A percentile compares a stretch with the other conserved stretches of the same genome.
These are phyloP conservation scores for Phoebastria nigripes DNA, from an alignment of 2,797 vertebrate species.

Conservation along the genomic window DNA sequence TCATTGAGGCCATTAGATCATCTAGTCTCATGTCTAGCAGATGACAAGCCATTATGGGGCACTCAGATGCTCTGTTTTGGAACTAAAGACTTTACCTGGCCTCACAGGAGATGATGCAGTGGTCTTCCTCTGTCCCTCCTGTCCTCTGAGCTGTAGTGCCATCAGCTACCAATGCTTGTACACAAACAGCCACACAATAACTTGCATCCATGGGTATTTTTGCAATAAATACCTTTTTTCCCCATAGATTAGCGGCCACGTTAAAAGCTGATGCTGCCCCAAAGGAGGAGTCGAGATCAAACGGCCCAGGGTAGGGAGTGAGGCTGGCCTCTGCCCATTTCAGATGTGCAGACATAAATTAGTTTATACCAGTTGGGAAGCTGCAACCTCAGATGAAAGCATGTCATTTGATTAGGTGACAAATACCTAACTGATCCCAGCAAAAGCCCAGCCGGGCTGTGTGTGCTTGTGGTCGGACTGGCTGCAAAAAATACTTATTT, in stretches of 20 bases:
- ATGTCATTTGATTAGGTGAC: background rate
- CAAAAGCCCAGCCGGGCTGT: background rate
- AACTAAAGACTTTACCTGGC: background rate
- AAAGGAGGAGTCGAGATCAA: background rate
- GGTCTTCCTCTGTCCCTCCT: background rate
- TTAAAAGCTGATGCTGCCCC: background rate
- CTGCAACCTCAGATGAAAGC: background rate
- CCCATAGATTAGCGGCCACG: accelerated
- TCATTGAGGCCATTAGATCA: background rate
- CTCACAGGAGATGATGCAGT: background rate
- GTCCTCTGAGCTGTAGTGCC: background rate
- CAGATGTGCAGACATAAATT: background rate
- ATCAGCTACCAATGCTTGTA: background rate
- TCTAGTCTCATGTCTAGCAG: background rate
- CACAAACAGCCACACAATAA: background rate
- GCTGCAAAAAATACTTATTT: background rate
- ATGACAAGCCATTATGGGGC: background rate
- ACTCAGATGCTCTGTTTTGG: background rate
- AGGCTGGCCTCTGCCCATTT: background rate
- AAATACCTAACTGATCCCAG: background rate
- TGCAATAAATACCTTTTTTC: background rate
- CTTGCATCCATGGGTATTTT: background rate
- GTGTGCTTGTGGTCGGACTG: background rate
- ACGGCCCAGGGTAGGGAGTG: background rate
- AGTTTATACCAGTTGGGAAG: background rate